These are phyloP conservation scores for Carlito syrichta DNA, from an alignment of 2,113 vertebrate genomes.

Conservation along the genomic window DNA sequence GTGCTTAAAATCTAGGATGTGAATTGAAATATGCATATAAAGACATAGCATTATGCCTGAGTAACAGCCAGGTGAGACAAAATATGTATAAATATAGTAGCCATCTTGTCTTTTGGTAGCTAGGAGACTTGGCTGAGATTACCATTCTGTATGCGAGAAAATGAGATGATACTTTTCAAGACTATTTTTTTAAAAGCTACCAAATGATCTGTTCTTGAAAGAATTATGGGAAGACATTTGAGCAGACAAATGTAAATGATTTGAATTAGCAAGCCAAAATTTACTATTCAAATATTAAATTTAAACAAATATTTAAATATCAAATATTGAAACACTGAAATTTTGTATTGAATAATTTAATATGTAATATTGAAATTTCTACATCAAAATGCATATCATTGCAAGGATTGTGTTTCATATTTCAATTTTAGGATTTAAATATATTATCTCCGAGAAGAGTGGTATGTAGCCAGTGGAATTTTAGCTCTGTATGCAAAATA, in stretches of 20 bases:
- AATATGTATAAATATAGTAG: not conserved
- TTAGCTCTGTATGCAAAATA: not conserved
- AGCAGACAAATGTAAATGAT: not conserved
- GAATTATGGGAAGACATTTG: not conserved
- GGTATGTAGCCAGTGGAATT: not conserved
- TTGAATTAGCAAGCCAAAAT: not conserved
- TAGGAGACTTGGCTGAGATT: not conserved
- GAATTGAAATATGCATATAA: not conserved
- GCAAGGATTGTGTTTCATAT: not conserved
- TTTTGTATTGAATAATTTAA: not conserved
- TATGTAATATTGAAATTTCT: constrained; percentile 12
- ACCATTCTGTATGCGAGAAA: not conserved
- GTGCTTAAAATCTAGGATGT: not conserved
- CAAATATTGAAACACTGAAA: not conserved
- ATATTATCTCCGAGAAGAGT: not conserved
- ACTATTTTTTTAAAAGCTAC: not conserved
- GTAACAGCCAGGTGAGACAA: not conserved
- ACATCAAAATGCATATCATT: not conserved
- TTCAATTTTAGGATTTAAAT: constrained; percentile 11
- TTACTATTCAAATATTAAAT: not conserved
- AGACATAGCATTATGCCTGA: not conserved
- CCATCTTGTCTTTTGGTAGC: not conserved
- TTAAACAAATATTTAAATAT: not conserved
- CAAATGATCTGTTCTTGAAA: not conserved
- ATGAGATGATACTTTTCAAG: not conserved